Evolutionary conservation across 1,140 invertebrate species (phyloP).

Genomic region (Procambarus clarkii): DNA sequence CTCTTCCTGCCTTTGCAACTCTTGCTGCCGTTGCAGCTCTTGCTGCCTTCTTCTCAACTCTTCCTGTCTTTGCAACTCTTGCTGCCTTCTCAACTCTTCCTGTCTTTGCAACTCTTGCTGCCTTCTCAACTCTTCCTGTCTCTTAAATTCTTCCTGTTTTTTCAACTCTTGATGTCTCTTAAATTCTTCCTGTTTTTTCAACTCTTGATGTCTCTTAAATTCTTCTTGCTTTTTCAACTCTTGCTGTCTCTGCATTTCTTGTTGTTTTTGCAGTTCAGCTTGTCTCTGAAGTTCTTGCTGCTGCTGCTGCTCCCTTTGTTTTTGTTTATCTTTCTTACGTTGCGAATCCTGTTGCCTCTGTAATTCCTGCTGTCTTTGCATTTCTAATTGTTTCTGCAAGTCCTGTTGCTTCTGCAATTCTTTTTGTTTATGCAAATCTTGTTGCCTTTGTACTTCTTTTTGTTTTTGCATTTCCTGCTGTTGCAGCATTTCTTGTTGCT

Average conservation of each 20-base stretch:
- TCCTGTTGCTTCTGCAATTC: constrained; percentile 6
- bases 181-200: constrained; percentile 2
- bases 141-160: constrained; percentile 11
- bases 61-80: constrained; percentile 4
- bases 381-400: constrained; percentile 16
- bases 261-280: constrained; percentile 32
- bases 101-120: constrained; percentile 4
- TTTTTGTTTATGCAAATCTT: constrained; percentile 20
- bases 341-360: background rate
- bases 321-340: constrained; percentile 27
- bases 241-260: constrained; percentile 42
- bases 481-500: constrained; percentile 19
- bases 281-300: constrained; percentile 47
- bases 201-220: constrained; percentile 36
- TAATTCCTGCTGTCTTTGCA: constrained; percentile 17
- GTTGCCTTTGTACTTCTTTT: background rate
- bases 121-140: constrained; percentile 23
- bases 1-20: constrained; percentile 19
- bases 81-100: constrained; percentile 15
- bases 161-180: constrained; percentile 1
- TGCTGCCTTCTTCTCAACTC: constrained; percentile 38
- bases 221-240: constrained; percentile 39
- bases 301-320: constrained; percentile 24
- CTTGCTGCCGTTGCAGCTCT: constrained; percentile 19
- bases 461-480: constrained; percentile 27